Percentiles rank a stretch among this genome's conserved stretches.
Conservation (phyloP, 2,113 vertebrate species). For the Turdus rufiventris region DNA sequence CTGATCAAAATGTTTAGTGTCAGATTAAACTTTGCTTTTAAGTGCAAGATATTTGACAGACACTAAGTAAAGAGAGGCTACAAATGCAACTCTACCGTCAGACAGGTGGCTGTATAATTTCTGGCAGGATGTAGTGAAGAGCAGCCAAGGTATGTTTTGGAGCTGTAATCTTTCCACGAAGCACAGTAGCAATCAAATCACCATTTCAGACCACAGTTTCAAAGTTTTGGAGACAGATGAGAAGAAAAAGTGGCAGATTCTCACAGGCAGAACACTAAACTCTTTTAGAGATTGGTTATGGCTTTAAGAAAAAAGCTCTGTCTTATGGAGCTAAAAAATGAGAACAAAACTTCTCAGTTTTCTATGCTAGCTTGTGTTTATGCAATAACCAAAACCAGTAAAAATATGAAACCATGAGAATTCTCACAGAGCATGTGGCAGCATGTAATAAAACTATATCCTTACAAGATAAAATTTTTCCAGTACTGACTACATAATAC, state of each 20-base stretch:
- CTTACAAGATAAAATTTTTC: neutral
- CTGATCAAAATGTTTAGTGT: neutral
- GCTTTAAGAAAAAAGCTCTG: neutral
- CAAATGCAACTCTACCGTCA: neutral
- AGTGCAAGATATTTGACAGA: neutral
- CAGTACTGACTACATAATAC: neutral
- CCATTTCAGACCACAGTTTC: neutral
- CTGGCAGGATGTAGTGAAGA: neutral
- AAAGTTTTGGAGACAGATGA: neutral
- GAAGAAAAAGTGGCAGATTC: neutral
- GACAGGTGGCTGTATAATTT: neutral
- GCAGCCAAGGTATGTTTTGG: neutral
- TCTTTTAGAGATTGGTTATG: neutral
- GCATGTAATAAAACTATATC: neutral
- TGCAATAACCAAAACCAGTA: neutral
- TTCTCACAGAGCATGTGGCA: neutral
- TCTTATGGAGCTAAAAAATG: neutral
- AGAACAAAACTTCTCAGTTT: neutral
- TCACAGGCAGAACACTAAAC: neutral
- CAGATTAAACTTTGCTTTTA: neutral
- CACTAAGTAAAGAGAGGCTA: neutral
- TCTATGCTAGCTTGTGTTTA: neutral
- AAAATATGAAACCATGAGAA: neutral
- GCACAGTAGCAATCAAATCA: neutral
- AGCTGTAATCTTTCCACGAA: neutral